Conservation (phyloP, 2,113 vertebrate genomes). For the Sebastes schlegelii region DNA sequence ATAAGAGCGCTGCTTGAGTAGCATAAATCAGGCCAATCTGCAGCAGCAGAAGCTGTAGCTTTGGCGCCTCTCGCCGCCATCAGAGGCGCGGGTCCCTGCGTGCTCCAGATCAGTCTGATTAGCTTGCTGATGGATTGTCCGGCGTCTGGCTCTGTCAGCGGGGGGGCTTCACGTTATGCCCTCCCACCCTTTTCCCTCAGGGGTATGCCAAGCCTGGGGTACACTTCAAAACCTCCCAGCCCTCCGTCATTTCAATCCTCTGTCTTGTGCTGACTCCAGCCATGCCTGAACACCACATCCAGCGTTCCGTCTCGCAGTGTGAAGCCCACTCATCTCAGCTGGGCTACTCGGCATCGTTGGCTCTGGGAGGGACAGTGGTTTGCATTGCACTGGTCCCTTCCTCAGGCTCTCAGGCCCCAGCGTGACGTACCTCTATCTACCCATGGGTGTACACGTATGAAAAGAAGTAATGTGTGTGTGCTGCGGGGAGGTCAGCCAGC, state of each 20-base stretch:
- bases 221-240: slow-evolving; percentile 47
- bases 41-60: slow-evolving; percentile 62
- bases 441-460: slow-evolving; percentile 12
- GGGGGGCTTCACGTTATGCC: slow-evolving; percentile 43
- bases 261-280: slow-evolving; percentile 52
- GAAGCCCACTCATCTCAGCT: slow-evolving; percentile 49
- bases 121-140: slow-evolving; percentile 77
- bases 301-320: slow-evolving; percentile 48
- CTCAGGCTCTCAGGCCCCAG: slow-evolving; percentile 5
- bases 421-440: slow-evolving; percentile 8
- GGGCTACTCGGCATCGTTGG: slow-evolving; percentile 19
- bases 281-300: slow-evolving; percentile 39
- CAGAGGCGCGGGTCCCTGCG: slow-evolving; percentile 48
- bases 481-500: slow-evolving; percentile 14
- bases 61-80: slow-evolving; percentile 34
- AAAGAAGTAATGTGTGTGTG: slow-evolving; percentile 28
- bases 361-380: slow-evolving; percentile 32
- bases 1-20: slow-evolving; percentile 69
- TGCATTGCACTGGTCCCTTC: background rate
- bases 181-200: background rate
- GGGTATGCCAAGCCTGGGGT: slow-evolving; percentile 43
- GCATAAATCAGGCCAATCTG: slow-evolving; percentile 76
- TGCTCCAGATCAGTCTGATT: slow-evolving; percentile 80
- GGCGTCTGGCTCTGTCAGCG: slow-evolving; percentile 67
- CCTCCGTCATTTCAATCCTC: slow-evolving; percentile 31